phyloP scores from a whole-genome alignment of 2,888 invertebrate species.

The Tetropium fuscum region DNA sequence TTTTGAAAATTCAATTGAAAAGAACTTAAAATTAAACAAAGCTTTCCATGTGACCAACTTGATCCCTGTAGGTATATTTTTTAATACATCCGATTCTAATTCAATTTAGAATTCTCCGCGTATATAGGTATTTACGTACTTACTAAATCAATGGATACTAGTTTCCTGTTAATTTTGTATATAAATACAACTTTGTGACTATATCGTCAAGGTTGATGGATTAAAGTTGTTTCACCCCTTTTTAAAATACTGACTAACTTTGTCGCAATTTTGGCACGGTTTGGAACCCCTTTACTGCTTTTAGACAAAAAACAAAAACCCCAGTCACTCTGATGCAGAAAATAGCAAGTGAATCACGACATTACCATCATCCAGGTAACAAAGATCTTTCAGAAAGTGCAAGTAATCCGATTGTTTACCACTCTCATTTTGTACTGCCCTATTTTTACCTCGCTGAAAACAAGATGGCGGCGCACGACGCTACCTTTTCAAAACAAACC shows the following conservation, averaged over 20 bases:
- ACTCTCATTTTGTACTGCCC: constrained; percentile 27
- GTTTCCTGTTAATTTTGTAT: no score
- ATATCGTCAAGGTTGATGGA: neutral
- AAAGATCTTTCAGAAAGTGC: no score
- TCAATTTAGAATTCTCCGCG: no score
- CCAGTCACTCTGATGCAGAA: constrained; percentile 1
- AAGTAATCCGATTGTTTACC: constrained; percentile 7
- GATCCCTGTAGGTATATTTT: no score
- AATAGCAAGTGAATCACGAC: neutral
- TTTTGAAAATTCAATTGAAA: no score
- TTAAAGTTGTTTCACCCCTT: neutral
- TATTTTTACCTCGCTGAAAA: constrained; percentile 23
- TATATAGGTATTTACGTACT: no score
- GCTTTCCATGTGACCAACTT: no score
- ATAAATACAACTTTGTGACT: neutral
- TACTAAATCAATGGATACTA: no score
- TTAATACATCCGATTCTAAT: no score
- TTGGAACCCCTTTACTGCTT: constrained; percentile 10
- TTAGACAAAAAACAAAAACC: constrained; percentile 10
- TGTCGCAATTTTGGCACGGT: constrained; percentile 19
- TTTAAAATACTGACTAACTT: constrained; percentile 11
- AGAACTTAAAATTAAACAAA: no score
- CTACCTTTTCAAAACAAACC: constrained; percentile 36
- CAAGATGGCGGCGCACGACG: constrained; percentile 43
- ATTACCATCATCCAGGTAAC: neutral